Evolutionary conservation across 2,113 vertebrate species (phyloP).

Genomic region (Xenopus tropicalis): DNA sequence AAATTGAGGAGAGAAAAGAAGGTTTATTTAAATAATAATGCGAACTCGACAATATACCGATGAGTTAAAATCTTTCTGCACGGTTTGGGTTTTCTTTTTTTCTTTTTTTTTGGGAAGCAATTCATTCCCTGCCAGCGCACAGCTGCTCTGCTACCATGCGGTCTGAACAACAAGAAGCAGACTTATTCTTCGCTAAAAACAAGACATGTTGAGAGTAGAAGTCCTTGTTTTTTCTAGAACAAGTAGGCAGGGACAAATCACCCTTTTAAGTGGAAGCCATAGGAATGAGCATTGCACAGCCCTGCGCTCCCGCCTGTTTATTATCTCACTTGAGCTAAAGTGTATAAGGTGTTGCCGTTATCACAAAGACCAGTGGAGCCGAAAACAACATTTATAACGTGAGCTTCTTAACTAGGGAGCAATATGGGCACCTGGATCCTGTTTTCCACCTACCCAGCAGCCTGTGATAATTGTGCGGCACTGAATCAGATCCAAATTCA

Average conservation of each 20-base stretch:
- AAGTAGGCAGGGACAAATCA: no score
- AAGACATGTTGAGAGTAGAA: no score
- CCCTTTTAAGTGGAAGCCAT: no score
- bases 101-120: no score
- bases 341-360: constrained; percentile 18
- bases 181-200: no score
- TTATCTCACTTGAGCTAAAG: constrained; percentile 11
- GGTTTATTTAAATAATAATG: neutral
- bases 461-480: constrained; percentile 22
- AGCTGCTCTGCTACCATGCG: neutral
- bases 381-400: constrained; percentile 25
- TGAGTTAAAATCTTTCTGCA: neutral
- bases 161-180: neutral
- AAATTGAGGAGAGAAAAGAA: neutral
- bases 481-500: constrained; percentile 24
- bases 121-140: neutral
- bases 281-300: no score
- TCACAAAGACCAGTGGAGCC: constrained; percentile 18
- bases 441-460: constrained; percentile 19
- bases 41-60: neutral
- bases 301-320: neutral
- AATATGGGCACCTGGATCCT: constrained; percentile 21
- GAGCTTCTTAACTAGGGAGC: neutral
- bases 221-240: no score
- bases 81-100: neutral